These are phyloP conservation scores for Tragelaphus buxtoni DNA, from an alignment of 2,113 vertebrate genomes.

Conservation along the genomic window DNA sequence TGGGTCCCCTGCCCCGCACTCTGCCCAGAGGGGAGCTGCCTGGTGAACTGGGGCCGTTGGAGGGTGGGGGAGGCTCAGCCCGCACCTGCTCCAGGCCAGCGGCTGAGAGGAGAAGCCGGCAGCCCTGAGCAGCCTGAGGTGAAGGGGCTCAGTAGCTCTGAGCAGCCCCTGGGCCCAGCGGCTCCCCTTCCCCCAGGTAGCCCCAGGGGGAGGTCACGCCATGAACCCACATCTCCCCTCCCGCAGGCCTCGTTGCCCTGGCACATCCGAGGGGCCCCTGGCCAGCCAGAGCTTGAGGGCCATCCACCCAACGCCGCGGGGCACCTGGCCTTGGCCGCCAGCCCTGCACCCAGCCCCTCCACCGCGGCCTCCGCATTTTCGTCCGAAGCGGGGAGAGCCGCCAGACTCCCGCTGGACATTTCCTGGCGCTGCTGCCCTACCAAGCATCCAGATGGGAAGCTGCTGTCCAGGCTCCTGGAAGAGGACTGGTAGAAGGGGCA, in stretches of 20 bases:
- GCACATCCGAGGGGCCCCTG: not conserved
- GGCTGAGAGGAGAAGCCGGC: not conserved
- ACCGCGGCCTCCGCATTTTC: not conserved
- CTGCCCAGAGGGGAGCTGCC: not conserved
- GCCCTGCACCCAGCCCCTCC: constrained; percentile 12
- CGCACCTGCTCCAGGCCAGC: not conserved
- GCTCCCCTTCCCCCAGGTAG: not conserved
- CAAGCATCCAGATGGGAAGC: not conserved
- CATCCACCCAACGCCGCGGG: rapidly evolving
- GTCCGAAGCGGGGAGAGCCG: constrained; percentile 54
- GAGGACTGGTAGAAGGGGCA: not conserved
- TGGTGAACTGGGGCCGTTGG: rapidly evolving
- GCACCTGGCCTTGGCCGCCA: not conserved
- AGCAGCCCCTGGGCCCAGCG: not conserved
- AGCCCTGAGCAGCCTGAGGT: not conserved
- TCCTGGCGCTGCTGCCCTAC: not conserved
- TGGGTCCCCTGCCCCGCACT: not conserved
- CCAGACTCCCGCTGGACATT: not conserved
- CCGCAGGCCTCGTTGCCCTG: rapidly evolving
- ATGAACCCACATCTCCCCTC: not conserved
- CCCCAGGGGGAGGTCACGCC: not conserved
- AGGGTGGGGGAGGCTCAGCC: not conserved
- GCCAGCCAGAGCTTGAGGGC: not conserved
- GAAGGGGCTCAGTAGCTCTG: not conserved
- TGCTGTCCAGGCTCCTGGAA: not conserved